Conservation (phyloP, 2,113 vertebrate species). For the Dunckerocampus dactyliophorus region DNA sequence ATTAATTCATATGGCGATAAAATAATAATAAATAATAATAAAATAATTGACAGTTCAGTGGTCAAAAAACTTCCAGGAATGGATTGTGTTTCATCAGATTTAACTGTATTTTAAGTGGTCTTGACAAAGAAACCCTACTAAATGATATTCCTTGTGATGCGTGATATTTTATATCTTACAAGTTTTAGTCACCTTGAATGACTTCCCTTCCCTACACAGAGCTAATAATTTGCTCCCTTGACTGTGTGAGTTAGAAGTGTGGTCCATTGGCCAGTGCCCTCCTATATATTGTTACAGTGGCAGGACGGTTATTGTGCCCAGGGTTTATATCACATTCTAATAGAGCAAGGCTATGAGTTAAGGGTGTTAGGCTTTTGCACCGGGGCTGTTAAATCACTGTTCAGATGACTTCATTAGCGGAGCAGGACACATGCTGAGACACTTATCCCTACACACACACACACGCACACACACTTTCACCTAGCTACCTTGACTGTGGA, state of each 20-base stretch:
- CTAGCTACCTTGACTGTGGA: conserved; percentile 59
- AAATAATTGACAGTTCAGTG: not conserved
- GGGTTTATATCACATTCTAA: conserved; percentile 74
- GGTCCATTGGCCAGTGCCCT: conserved; percentile 62
- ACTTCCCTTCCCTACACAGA: conserved; percentile 40
- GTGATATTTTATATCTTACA: conserved; percentile 24
- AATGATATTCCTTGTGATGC: conserved; percentile 18
- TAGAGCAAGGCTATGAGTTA: conserved; percentile 71
- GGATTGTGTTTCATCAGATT: not conserved
- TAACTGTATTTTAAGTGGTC: no score
- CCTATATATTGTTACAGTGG: conserved; percentile 67
- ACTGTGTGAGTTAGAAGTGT: conserved; percentile 47
- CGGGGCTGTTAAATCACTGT: conserved; percentile 68
- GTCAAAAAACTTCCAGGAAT: not conserved
- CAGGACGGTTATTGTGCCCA: conserved; percentile 65
- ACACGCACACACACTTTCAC: conserved; percentile 33
- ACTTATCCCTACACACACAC: conserved; percentile 30
- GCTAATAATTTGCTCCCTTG: conserved; percentile 34
- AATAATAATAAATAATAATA: no score
- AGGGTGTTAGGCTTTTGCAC: conserved; percentile 66
- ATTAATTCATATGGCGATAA: not conserved
- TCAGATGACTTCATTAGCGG: conserved; percentile 74
- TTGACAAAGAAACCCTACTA: no score
- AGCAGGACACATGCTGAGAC: conserved; percentile 65
- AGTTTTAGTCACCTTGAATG: conserved; percentile 64